Conservation (phyloP, 2,113 vertebrate species). For the Laticauda laticaudata region DNA sequence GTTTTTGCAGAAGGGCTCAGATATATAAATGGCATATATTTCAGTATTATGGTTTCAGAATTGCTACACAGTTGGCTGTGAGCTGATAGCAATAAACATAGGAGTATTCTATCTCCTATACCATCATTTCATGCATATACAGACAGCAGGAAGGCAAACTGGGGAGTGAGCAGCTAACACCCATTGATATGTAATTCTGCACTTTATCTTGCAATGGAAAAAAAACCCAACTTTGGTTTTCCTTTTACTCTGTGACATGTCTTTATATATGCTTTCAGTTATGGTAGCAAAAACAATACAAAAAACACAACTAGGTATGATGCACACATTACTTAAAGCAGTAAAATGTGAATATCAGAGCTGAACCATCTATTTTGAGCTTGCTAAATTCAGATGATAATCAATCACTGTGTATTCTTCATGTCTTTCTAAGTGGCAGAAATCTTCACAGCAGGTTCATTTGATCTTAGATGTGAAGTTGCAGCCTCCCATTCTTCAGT, state of each 20-base stretch:
- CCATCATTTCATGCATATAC: background rate
- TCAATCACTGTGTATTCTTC: background rate
- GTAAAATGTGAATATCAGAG: slow-evolving; percentile 13
- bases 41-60: slow-evolving; percentile 12
- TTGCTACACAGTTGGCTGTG: background rate
- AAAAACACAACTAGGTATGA: background rate
- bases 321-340: background rate
- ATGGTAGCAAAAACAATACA: background rate
- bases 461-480: background rate
- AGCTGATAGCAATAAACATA: background rate
- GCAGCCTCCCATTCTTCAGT: background rate
- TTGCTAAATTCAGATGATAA: background rate
- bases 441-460: background rate
- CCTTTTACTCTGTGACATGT: background rate
- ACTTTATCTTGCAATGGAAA: background rate
- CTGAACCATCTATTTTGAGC: slow-evolving; percentile 1
- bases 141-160: background rate
- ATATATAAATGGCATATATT: slow-evolving; percentile 1
- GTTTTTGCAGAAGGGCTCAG: background rate
- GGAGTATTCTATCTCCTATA: background rate
- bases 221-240: background rate
- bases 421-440: background rate
- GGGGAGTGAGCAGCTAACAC: rapidly evolving
- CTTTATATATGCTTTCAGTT: background rate
- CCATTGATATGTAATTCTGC: background rate